Evolutionary conservation across 2,797 vertebrate genomes (phyloP), one percentile per base, ranked within the genome.

Genomic region (Psittacula echo): DNA sequence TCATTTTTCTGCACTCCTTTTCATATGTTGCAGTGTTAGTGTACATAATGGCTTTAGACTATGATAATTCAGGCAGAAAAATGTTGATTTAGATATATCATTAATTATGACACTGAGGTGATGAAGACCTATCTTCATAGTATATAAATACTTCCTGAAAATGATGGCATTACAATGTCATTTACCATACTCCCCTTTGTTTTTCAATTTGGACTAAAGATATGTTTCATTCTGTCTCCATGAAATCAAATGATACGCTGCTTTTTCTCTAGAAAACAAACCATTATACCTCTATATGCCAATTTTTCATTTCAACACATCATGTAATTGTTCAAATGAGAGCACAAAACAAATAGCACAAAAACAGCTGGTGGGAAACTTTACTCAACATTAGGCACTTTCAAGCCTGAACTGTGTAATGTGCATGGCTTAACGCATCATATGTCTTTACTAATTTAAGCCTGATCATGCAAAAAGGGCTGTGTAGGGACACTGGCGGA

Each of bases 401-500:
- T 64, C 39, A 85, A 71, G 48, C 81, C 80, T 77, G 84, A 89
- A 68, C 34, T 87, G 76, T 87, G 81, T 74, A 87, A 90, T 87
- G 86, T 78, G 72, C 78, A 68, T 54, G 58, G 42, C 81, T 95
- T 95, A 87, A 89, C 93, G 90, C 91, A 92, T 95, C 75, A 19
- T 77, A 80, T 85, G 81, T 77, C 81, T 95, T 94, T 85, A 94
- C 37, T 95, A 93, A 95, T 96, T 93, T 93, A 94, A 92, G 62
- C 62, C 15, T 77, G 92, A 84, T 83, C 71, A 72, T 95, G 78
- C 86, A 93, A 90, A 95, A 92, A 92, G 75, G 86, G 77, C 90
- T 89, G 88, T 54, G 42, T 65, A 70, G 90, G 94, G 91, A 91
- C 62, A 84, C 32, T 1, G 10, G 45, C 66, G 89, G 51, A 66